Base-by-base conservation (phyloP, 2,888 invertebrate species). In the Megaustenia siamemsis region DNA sequence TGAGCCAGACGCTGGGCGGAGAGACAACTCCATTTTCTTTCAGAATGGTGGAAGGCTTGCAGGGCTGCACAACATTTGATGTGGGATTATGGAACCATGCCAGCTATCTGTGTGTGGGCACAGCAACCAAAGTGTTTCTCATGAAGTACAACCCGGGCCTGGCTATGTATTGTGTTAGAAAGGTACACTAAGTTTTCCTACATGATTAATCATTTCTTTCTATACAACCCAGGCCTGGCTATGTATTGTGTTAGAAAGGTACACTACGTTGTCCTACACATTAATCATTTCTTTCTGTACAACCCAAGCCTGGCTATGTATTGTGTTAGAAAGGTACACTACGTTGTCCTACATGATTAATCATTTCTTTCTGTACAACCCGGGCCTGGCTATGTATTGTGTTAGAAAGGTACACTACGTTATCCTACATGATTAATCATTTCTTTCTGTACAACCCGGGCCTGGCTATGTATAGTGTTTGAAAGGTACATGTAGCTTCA, bases 381-480 rank as follows among this genome's bases (percentile, higher is more conserved):
- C 95, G 0, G 95, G 96, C 78, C 92, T 94, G 69, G 89, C 90
- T 83, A 88, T 87, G 84, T 94, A 94, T 89, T 90, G 90, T 87
- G 84, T 92, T 12, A 90, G 92, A 87, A 93, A 94, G 92, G 94
- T 94, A 86, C 86, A 86, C n/a, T n/a, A n/a, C n/a, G n/a, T n/a
- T n/a, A n/a, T n/a, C n/a, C n/a, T n/a, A n/a, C n/a, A n/a, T n/a
- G n/a, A n/a, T n/a, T n/a, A n/a, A n/a, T n/a, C n/a, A n/a, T n/a
- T n/a, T n/a, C n/a, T n/a, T n/a, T n/a, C n/a, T n/a, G 86, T 95
- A 95, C 94, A 94, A 96, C 90, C 94, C 95, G 0, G 95, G 96
- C 78, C 92, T 94, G 69, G 89, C 90, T 83, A 88, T 87, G 84
- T 94, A 94, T 89, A 90, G 90, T 87, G 84, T 92, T 12, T 90